Base-by-base conservation (phyloP, 2,113 vertebrate genomes). In the Benitochromis conjunctus region DNA sequence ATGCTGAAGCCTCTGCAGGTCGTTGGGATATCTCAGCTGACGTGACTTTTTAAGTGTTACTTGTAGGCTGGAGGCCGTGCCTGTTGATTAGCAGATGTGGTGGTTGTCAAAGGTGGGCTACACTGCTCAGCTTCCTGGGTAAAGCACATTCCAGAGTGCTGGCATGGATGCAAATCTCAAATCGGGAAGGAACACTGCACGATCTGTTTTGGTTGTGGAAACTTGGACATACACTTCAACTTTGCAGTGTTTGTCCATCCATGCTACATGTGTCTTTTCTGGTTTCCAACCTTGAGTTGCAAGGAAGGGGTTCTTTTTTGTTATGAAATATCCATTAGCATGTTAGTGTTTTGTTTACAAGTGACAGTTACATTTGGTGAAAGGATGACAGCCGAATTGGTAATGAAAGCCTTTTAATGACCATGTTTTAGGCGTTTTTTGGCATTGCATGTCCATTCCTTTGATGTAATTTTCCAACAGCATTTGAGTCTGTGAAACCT, bases 321-420 rank as follows among this genome's bases (percentile, higher is more conserved):
- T 29, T 31, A 74, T 74, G 43, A 48, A 74, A 46, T 46, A 71
- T 74, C 66, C 66, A 74, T 74, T 29, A 29, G 3, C 21, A 48
- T 74, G 69, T 74, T 48, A 46, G 18, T 29, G 41, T 26, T 76
- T 46, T 51, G 16, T 51, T 76, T 76, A 51, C 2, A 51, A 76
- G 69, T 48, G 69, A 76, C 14, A 19, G 69, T 76, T 31, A 76
- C 51, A 76, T 76, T 19, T 76, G 7, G 69, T 76, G 69, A 76
- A 48, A 48, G 43, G 16, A 14, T 48, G 41, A 18, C 24, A 48
- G 66, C 43, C 0, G 2, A 74, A 29, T 29, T 3, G 24, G 24
- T 48, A 24, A 46, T 46, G 8, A 74, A 48, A 48, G 66, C 5
- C 3, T 76, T 76, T 51, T 76, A 76, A 76, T 48, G 4, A 5